These are phyloP conservation scores for Cryptotermes secundus DNA, from an alignment of 1,140 invertebrate genomes.

Conservation along the genomic window DNA sequence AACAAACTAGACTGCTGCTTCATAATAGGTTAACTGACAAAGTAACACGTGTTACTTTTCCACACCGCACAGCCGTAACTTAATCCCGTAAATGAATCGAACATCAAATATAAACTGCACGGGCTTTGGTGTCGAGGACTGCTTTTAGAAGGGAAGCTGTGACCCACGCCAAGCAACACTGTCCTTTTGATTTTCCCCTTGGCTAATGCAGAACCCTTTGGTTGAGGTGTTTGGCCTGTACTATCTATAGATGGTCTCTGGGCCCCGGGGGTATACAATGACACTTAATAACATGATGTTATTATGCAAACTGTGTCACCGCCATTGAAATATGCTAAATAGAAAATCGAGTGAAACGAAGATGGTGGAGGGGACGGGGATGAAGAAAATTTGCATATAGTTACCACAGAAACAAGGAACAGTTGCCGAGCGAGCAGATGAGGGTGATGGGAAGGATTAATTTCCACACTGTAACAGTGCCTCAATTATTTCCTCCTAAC, in stretches of 20 bases:
- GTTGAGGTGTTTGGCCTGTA: background rate
- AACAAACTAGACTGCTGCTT: no score
- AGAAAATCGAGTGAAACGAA: conserved; percentile 19
- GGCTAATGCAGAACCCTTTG: background rate
- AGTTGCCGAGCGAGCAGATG: background rate
- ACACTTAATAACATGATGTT: conserved; percentile 15
- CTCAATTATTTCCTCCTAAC: background rate
- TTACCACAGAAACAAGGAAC: conserved; percentile 18
- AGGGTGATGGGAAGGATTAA: background rate
- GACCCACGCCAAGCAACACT: background rate
- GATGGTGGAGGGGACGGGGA: background rate
- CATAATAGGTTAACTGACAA: no score
- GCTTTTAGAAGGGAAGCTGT: background rate
- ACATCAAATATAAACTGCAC: no score
- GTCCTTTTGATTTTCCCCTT: background rate
- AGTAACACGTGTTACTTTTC: no score
- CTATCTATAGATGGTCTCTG: background rate
- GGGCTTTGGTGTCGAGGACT: background rate
- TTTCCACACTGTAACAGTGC: conserved; percentile 6
- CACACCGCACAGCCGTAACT: no score
- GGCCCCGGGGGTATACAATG: background rate
- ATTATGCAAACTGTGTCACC: conserved; percentile 12
- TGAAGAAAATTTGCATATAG: background rate
- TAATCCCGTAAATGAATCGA: no score
- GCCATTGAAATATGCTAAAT: background rate